Evolutionary conservation across 2,888 invertebrate genomes (phyloP).

Genomic region (Amphipyra tragopoginis): DNA sequence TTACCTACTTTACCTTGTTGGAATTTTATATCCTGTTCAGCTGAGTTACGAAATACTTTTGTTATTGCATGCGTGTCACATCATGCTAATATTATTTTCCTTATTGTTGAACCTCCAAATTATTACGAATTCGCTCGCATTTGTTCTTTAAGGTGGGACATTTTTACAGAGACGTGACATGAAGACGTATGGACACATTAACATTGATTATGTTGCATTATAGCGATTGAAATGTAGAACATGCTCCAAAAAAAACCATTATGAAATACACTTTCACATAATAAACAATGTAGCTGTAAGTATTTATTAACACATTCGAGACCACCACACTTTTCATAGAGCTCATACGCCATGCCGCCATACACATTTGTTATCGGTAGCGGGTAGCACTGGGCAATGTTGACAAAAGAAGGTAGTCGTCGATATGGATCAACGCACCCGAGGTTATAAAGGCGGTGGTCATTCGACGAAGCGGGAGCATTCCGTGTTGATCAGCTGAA

Average conservation of each 20-base stretch:
- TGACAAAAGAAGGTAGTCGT: too few relatives aligned
- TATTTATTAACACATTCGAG: too few relatives aligned
- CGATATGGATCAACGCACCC: too few relatives aligned
- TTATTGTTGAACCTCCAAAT: slow-evolving; percentile 41
- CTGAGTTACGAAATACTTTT: slow-evolving; percentile 40
- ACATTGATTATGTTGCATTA: slow-evolving; percentile 26
- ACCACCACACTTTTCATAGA: too few relatives aligned
- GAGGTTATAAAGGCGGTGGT: too few relatives aligned
- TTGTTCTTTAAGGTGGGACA: slow-evolving; percentile 28
- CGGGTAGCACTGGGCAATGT: too few relatives aligned
- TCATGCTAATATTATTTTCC: slow-evolving; percentile 47
- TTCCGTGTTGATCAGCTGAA: too few relatives aligned
- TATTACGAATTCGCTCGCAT: slow-evolving; percentile 44
- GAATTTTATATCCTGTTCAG: slow-evolving; percentile 14
- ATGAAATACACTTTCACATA: slow-evolving; percentile 29
- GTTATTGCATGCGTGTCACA: slow-evolving; percentile 21
- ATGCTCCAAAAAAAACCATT: slow-evolving; percentile 16
- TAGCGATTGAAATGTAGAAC: slow-evolving; percentile 26
- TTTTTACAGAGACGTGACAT: slow-evolving; percentile 39
- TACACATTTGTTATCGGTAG: too few relatives aligned
- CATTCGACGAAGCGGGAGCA: too few relatives aligned
- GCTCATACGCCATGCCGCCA: too few relatives aligned
- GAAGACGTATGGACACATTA: slow-evolving; percentile 49
- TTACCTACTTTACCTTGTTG: slow-evolving; percentile 39
- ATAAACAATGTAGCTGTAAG: slow-evolving; percentile 7